Evolutionary conservation across 2,797 vertebrate species (phyloP).

Genomic region (Rhinoraja longicauda): DNA sequence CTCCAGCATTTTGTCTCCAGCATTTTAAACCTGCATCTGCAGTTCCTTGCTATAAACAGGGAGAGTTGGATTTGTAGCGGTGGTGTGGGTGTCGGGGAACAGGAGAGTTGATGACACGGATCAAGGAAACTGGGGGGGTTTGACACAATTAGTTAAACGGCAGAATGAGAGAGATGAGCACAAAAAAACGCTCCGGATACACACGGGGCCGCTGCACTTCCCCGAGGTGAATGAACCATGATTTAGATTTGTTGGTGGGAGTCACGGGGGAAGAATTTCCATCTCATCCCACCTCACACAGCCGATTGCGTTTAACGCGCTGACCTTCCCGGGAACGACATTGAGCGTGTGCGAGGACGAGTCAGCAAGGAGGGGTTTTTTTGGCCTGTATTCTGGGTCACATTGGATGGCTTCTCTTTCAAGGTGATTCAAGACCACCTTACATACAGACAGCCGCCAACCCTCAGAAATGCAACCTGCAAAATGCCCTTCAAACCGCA

Average conservation of each 20-base stretch:
- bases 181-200: slow-evolving; percentile 53
- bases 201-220: too few species aligned
- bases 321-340: neutral
- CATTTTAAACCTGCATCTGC: too few species aligned
- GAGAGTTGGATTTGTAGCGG: slow-evolving; percentile 60
- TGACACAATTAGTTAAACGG: slow-evolving; percentile 78
- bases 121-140: slow-evolving; percentile 64
- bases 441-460: neutral
- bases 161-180: slow-evolving; percentile 74
- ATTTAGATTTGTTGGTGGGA: too few species aligned
- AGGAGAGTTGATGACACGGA: slow-evolving; percentile 62
- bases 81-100: slow-evolving; percentile 61
- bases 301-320: too few species aligned
- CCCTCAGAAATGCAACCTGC: neutral
- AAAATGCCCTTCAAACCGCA: neutral
- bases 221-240: too few species aligned
- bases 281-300: too few species aligned
- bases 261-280: too few species aligned
- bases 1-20: too few species aligned
- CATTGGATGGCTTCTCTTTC: neutral
- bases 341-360: neutral
- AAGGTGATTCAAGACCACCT: neutral
- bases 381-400: neutral
- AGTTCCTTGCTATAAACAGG: slow-evolving; percentile 42
- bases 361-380: neutral